Evolutionary conservation across 2,797 vertebrate genomes (phyloP).

Genomic region (Yasuhikotakia modesta): DNA sequence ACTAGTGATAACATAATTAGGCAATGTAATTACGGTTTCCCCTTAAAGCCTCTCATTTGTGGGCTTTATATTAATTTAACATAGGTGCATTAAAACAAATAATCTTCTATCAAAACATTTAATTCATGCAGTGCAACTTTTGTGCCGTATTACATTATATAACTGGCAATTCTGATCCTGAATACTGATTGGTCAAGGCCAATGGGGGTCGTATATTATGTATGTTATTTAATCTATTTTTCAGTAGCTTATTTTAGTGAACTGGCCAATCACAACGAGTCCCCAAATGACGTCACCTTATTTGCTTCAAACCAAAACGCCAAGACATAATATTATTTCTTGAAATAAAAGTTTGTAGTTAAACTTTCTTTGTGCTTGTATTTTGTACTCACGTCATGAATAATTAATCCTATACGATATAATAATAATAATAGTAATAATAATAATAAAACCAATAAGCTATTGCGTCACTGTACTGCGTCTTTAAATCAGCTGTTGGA

Average conservation of each 20-base stretch:
- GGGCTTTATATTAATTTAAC: constrained; percentile 17
- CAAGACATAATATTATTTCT: too few relatives aligned
- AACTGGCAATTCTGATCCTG: not conserved
- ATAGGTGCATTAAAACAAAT: not conserved
- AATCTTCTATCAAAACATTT: constrained; percentile 14
- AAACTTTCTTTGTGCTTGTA: too few relatives aligned
- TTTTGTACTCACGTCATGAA: not conserved
- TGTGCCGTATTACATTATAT: not conserved
- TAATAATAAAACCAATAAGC: too few relatives aligned
- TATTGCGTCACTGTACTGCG: not conserved
- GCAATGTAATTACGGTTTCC: constrained; percentile 23
- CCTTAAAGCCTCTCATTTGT: not conserved
- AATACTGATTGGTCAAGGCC: not conserved
- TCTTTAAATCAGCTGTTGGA: not conserved
- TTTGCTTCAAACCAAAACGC: too few relatives aligned
- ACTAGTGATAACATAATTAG: constrained; percentile 34
- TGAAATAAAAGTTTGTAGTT: too few relatives aligned
- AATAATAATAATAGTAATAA: too few relatives aligned
- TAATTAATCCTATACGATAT: too few relatives aligned
- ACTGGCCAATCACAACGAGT: too few relatives aligned
- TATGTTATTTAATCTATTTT: too few relatives aligned
- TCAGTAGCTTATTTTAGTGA: too few relatives aligned
- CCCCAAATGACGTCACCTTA: too few relatives aligned
- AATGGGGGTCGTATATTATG: too few relatives aligned
- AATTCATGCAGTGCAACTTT: not conserved